Base-by-base conservation (phyloP, 1,140 invertebrate genomes). In the Monomorium pharaonis region DNA sequence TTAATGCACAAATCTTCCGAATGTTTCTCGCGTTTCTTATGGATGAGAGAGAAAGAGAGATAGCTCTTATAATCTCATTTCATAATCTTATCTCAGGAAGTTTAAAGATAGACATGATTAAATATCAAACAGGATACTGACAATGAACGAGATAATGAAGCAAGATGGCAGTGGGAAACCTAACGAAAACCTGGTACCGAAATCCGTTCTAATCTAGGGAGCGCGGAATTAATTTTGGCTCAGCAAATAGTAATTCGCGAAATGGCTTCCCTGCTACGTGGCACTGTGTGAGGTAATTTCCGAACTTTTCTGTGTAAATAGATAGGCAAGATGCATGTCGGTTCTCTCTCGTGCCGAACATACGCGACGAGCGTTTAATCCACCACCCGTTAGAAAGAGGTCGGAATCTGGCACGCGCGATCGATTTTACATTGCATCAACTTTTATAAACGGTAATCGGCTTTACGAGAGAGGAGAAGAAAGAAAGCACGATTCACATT, bases 221-320 rank as follows among this genome's bases (percentile, higher is more conserved):
- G 78, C 86, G 63, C 81, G 90, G 90, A 94, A 94, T 94, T 94
- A 94, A 94, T 94, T 94, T 94, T 93, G 93, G 85, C 88, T 93
- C 86, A 74, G 72, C 75, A 90, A 93, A 86, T 84, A 47, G 51
- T 86, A 92, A 92, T 92, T 91, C 89, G 85, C 91, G 77, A 67
- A 67, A 67, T 89, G 84, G 91, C 88, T 93, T 91, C 89, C 84
- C 24, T 80, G 86, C 86, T 85, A 89, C 90, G 67, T 77, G 58
- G 14, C 42, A 56, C 21, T 62, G 56, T 88, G 81, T 88, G 89
- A 90, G 89, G 86, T 84, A 84, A 83, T 89, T 89, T 85, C 80
- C 88, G 87, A 92, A 90, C 89, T 92, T 91, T 91, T 86, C 74
- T 85, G 16, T 16, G 88, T 90, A 89, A 92, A 92, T 91, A 92